Conservation (phyloP, 2,888 invertebrate species). For the Noctua pronuba region DNA sequence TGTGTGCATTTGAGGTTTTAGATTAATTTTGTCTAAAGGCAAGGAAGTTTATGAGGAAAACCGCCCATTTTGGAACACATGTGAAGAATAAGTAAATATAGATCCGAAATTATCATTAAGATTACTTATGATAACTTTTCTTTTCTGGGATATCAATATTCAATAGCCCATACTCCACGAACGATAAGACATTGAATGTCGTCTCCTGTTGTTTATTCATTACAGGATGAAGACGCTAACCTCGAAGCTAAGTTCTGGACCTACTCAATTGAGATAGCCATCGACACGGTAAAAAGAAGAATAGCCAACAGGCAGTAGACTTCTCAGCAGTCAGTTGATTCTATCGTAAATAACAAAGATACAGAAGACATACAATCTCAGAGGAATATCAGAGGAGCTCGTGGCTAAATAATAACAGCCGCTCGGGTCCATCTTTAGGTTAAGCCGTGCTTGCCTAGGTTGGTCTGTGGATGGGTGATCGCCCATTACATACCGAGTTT, state of each 20-base stretch:
- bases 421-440: too few relatives aligned
- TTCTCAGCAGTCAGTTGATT: neutral
- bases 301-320: neutral
- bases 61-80: neutral
- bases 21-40: neutral
- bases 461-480: too few relatives aligned
- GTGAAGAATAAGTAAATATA: too few relatives aligned
- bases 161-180: neutral
- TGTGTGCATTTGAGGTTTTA: conserved; percentile 19
- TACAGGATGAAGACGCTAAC: neutral
- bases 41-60: neutral
- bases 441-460: too few relatives aligned
- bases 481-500: too few relatives aligned
- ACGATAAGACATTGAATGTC: neutral
- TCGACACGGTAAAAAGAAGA: neutral
- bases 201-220: neutral
- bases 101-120: neutral
- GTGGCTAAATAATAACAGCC: too few relatives aligned
- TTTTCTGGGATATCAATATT: neutral
- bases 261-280: neutral
- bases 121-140: neutral
- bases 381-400: too few relatives aligned
- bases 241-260: neutral
- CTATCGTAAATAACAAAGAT: neutral
- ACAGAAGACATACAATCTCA: neutral